Conservation (phyloP, 2,888 invertebrate species). For the Oxystoma pomonae region DNA sequence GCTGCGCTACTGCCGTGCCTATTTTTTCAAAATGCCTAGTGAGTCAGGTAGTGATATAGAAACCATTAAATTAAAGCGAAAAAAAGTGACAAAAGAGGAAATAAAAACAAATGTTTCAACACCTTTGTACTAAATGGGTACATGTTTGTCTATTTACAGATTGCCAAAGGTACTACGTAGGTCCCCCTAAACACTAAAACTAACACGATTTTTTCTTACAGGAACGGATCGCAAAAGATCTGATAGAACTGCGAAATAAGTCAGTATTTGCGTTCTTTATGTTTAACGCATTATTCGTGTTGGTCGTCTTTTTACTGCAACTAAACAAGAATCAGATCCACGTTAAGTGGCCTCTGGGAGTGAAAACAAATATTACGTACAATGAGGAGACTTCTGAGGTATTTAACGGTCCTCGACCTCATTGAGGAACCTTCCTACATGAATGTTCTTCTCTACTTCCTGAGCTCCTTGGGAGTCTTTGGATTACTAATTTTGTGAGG, state of each 20-base stretch:
- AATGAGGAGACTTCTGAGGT: slow-evolving; percentile 92
- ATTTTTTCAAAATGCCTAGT: too few species aligned
- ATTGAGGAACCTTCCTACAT: not conserved
- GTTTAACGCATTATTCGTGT: slow-evolving; percentile 99
- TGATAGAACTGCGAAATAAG: slow-evolving; percentile 94
- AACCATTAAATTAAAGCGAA: too few species aligned
- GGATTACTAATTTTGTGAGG: not conserved
- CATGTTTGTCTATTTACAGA: too few species aligned
- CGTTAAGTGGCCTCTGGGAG: slow-evolving; percentile 94
- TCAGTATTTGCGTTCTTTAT: slow-evolving; percentile 98
- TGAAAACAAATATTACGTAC: slow-evolving; percentile 92
- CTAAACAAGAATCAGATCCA: slow-evolving; percentile 98
- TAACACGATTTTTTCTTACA: slow-evolving; percentile 55
- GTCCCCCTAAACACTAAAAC: slow-evolving; percentile 43
- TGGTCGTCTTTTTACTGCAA: slow-evolving; percentile 98
- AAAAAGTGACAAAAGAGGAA: too few species aligned
- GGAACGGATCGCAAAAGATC: slow-evolving; percentile 84
- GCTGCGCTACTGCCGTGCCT: too few species aligned
- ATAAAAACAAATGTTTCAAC: too few species aligned
- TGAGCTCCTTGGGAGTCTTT: not conserved
- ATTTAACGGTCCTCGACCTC: slow-evolving; percentile 28
- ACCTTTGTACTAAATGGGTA: too few species aligned
- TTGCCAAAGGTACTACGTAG: slow-evolving; percentile 46
- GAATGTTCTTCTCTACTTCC: not conserved
- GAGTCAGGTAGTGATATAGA: too few species aligned